Evolutionary conservation across 37 sponge, comb jelly and placozoan genomes (phyloP).

Genomic region (Crambe crambe): DNA sequence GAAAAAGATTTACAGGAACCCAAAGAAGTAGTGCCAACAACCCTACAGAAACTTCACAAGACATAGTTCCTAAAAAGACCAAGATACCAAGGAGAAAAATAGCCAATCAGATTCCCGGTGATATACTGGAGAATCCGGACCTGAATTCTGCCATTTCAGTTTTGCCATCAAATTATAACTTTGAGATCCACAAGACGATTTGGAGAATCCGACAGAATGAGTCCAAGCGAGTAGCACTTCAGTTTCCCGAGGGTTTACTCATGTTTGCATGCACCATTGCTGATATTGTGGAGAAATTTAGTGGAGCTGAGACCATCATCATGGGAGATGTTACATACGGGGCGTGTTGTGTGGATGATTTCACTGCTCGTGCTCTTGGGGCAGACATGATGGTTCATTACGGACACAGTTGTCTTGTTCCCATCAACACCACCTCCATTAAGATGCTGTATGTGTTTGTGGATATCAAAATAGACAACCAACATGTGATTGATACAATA

Average conservation of each 20-base stretch:
- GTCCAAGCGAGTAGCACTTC: conserved; percentile 83
- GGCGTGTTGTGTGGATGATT: conserved; percentile 98
- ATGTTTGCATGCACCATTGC: conserved; percentile 86
- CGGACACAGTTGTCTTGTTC: conserved; percentile 95
- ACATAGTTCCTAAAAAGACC: conserved; percentile 9
- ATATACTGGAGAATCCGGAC: conserved; percentile 64
- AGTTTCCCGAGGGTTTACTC: conserved; percentile 95
- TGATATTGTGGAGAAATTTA: conserved; percentile 85
- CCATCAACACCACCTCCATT: conserved; percentile 80
- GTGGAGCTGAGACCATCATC: conserved; percentile 78
- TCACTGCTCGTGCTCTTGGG: conserved; percentile 86
- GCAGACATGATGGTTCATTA: conserved; percentile 94
- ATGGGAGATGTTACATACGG: conserved; percentile 99
- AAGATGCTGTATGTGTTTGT: conserved; percentile 96
- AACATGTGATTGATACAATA: conserved; percentile 83
- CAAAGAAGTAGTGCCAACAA: neutral
- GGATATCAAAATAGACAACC: conserved; percentile 90
- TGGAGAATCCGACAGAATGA: conserved; percentile 72
- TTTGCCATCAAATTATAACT: conserved; percentile 94
- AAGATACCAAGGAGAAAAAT: conserved; percentile 28
- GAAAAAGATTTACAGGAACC: neutral
- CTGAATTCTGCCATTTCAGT: conserved; percentile 70
- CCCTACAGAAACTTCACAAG: neutral
- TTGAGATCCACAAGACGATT: conserved; percentile 93
- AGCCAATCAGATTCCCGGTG: conserved; percentile 74